Percentiles rank a stretch among this genome's conserved stretches.
Evolutionary conservation across 1,140 invertebrate species (phyloP).

Genomic region (Trichonephila clavata): DNA sequence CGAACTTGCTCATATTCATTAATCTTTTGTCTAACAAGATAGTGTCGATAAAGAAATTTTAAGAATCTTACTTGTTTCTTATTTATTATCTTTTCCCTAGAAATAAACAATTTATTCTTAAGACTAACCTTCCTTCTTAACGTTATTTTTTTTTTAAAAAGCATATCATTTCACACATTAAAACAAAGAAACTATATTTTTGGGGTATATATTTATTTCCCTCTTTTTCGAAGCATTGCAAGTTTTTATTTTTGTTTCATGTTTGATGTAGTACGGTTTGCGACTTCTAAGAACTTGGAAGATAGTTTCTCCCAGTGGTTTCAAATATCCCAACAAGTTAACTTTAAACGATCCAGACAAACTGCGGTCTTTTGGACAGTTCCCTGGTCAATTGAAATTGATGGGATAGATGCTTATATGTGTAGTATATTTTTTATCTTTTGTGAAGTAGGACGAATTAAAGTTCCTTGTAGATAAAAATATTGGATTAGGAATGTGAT

Average conservation of each 20-base stretch:
- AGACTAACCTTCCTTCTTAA: no score
- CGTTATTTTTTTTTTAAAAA: no score
- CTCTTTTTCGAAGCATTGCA: neutral
- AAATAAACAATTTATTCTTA: no score
- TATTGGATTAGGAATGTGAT: neutral
- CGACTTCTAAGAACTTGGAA: neutral
- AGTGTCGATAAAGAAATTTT: no score
- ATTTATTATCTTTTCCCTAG: no score
- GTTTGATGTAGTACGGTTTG: neutral
- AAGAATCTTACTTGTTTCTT: no score
- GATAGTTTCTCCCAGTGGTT: neutral
- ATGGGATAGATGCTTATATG: neutral
- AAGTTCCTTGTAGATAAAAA: neutral
- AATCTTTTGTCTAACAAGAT: no score
- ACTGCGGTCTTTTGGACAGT: slow-evolving; percentile 10
- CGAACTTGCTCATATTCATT: no score
- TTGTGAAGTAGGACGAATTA: neutral
- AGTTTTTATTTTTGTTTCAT: neutral
- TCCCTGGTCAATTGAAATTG: neutral
- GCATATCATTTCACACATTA: no score
- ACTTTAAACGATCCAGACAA: neutral
- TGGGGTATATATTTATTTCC: no score
- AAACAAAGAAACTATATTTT: no score
- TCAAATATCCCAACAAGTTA: slow-evolving; percentile 14
- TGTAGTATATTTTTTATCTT: neutral